A percentile compares a stretch with the other conserved stretches of the same genome.
Conservation (phyloP, 1,140 invertebrate species). For the Halesus radiatus region DNA sequence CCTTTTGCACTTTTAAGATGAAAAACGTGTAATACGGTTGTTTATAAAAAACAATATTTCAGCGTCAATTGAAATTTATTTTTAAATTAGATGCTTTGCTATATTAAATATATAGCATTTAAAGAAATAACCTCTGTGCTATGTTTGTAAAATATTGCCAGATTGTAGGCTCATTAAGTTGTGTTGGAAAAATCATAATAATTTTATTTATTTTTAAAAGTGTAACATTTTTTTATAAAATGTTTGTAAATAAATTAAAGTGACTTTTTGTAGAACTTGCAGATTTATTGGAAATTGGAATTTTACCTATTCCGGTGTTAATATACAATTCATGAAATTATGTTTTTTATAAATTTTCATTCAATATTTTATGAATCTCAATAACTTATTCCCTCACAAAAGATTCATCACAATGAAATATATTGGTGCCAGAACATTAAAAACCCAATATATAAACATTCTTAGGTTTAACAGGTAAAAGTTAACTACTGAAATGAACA, state of each 20-base stretch:
- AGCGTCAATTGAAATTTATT: background rate
- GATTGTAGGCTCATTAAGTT: background rate
- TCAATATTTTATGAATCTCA: too few relatives aligned
- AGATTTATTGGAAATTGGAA: background rate
- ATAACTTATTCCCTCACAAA: too few relatives aligned
- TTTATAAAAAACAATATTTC: slow-evolving; percentile 3
- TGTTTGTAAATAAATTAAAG: slow-evolving; percentile 18
- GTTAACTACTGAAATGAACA: slow-evolving; percentile 23
- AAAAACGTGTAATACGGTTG: background rate
- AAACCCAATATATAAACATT: slow-evolving; percentile 7
- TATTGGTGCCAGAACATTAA: slow-evolving; percentile 21
- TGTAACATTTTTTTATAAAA: slow-evolving; percentile 18
- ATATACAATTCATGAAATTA: background rate
- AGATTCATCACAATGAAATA: too few relatives aligned
- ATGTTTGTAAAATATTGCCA: background rate
- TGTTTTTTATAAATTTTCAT: too few relatives aligned
- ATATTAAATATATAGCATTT: slow-evolving; percentile 2
- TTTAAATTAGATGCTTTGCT: too few relatives aligned
- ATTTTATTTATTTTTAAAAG: slow-evolving; percentile 9
- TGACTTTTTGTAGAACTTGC: slow-evolving; percentile 3
- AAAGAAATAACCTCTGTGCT: background rate
- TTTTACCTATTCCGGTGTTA: slow-evolving; percentile 10
- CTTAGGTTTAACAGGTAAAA: slow-evolving; percentile 29
- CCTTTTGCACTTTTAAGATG: slow-evolving; percentile 27
- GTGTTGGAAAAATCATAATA: background rate